Conservation (phyloP, 2,797 vertebrate species). For the Acanthornis magna region DNA sequence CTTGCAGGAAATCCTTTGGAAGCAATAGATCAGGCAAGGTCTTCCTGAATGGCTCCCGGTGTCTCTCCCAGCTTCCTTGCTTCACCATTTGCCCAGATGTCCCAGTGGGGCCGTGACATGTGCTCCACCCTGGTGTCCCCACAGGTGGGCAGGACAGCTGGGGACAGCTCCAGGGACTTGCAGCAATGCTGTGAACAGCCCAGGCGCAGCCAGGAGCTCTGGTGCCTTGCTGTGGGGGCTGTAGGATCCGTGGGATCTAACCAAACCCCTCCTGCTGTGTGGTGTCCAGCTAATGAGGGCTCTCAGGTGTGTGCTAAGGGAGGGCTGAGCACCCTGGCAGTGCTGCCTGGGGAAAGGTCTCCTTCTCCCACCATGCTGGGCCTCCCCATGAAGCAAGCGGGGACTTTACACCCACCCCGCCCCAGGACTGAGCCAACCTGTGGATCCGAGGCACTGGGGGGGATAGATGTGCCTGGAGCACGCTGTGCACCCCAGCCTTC, state of each 20-base stretch:
- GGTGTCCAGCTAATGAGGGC: background rate
- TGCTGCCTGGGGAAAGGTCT: background rate
- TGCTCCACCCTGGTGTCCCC: background rate
- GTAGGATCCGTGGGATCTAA: background rate
- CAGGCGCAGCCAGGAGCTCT: background rate
- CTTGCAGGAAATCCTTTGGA: constrained; percentile 74
- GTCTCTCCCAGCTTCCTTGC: constrained; percentile 15
- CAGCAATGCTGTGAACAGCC: background rate
- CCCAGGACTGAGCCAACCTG: background rate
- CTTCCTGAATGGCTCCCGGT: constrained; percentile 70
- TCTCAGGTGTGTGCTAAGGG: background rate
- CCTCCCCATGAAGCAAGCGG: background rate
- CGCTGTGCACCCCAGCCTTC: background rate
- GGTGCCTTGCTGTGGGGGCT: background rate
- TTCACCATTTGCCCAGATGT: background rate
- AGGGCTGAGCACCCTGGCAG: background rate
- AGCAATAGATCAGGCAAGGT: constrained; percentile 64
- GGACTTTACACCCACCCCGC: accelerated
- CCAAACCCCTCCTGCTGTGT: background rate
- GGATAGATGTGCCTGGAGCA: background rate
- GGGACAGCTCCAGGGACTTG: background rate
- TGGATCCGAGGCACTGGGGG: accelerated
- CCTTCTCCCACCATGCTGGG: background rate
- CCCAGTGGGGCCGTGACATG: background rate
- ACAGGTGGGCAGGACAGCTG: background rate